These are phyloP conservation scores for Drosophila willistoni DNA, from an alignment of 1,140 invertebrate species.

Conservation along the genomic window DNA sequence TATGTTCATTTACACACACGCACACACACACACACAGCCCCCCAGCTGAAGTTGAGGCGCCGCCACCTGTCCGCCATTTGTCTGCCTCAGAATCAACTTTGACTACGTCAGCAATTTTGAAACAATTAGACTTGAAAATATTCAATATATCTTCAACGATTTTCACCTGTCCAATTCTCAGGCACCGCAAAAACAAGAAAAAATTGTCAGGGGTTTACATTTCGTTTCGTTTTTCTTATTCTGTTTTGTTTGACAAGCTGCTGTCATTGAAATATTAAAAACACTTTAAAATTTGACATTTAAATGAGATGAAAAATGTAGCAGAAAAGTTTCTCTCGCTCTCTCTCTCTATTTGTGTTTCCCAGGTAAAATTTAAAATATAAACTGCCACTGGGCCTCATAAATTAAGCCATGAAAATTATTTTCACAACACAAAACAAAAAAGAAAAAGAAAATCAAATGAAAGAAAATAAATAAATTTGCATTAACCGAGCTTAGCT, in stretches of 20 bases:
- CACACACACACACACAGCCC: slow-evolving; percentile 16
- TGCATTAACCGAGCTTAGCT: slow-evolving; percentile 75
- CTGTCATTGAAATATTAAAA: slow-evolving; percentile 81
- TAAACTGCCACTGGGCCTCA: slow-evolving; percentile 44
- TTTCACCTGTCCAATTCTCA: slow-evolving; percentile 14
- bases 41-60: slow-evolving; percentile 43
- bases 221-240: slow-evolving; percentile 31
- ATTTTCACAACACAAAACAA: slow-evolving; percentile 42
- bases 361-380: slow-evolving; percentile 38
- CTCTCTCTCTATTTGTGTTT: neutral
- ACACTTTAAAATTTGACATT: slow-evolving; percentile 67
- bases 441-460: slow-evolving; percentile 18
- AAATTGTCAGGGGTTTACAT: slow-evolving; percentile 64
- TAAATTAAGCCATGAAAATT: slow-evolving; percentile 71
- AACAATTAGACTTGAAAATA: slow-evolving; percentile 28
- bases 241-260: slow-evolving; percentile 60
- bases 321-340: neutral
- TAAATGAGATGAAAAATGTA: slow-evolving; percentile 39
- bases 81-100: slow-evolving; percentile 24
- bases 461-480: slow-evolving; percentile 74
- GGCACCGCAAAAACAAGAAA: slow-evolving; percentile 35
- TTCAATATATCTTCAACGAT: slow-evolving; percentile 12
- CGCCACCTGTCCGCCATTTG: slow-evolving; percentile 76
- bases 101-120: slow-evolving; percentile 62
- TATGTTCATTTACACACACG: slow-evolving; percentile 63